A percentile compares a stretch with the other conserved stretches of the same genome.
Evolutionary conservation across 2,888 invertebrate species (phyloP).

Genomic region (Itoplectis maculator): DNA sequence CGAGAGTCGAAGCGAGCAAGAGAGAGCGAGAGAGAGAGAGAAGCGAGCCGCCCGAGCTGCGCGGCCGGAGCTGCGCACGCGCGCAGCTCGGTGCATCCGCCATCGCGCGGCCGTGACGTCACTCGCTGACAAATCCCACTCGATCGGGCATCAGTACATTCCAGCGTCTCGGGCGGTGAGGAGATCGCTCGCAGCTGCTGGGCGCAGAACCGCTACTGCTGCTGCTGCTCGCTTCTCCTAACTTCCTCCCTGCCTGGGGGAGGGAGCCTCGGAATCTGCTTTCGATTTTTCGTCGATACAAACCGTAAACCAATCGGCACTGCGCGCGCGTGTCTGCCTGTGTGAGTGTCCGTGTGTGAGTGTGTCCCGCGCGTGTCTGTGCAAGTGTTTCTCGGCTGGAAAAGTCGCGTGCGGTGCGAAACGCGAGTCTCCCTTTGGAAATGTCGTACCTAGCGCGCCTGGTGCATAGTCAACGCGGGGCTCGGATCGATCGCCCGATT

Average conservation of each 20-base stretch:
- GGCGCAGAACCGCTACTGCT: background rate
- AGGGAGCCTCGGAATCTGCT: conserved; percentile 40
- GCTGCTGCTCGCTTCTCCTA: conserved; percentile 40
- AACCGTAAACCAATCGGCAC: background rate
- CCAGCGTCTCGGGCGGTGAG: conserved; percentile 45
- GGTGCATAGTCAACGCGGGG: conserved; percentile 66
- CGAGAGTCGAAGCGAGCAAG: too few relatives aligned
- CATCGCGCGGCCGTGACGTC: conserved; percentile 66
- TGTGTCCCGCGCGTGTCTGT: background rate
- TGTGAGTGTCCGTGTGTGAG: background rate
- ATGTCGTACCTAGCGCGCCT: conserved; percentile 54
- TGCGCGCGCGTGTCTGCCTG: background rate
- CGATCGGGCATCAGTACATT: conserved; percentile 62
- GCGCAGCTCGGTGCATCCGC: conserved; percentile 55
- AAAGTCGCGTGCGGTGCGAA: background rate
- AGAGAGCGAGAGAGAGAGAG: too few relatives aligned
- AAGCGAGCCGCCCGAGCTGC: too few relatives aligned
- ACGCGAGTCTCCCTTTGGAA: conserved; percentile 9
- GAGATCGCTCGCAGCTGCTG: conserved; percentile 51
- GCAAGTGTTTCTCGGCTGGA: too few relatives aligned
- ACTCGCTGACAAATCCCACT: conserved; percentile 56
- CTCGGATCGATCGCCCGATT: conserved; percentile 72
- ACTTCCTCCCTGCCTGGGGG: conserved; percentile 10
- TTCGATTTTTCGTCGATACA: conserved; percentile 32
- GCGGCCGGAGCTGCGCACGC: conserved; percentile 30